Conservation (phyloP, 2,113 vertebrate species). For the Gasterosteus nipponicus region DNA sequence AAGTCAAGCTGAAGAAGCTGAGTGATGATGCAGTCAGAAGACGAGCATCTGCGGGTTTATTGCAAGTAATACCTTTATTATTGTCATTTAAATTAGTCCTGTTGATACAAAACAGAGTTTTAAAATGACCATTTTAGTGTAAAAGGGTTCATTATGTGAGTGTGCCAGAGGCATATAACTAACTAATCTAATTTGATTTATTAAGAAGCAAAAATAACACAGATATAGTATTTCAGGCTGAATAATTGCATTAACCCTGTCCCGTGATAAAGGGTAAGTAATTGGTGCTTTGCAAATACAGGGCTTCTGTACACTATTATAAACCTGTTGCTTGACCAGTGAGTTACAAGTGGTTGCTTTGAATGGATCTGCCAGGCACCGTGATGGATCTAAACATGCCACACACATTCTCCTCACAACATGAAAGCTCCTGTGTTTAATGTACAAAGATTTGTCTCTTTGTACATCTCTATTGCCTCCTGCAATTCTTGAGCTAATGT, state of each 20-base stretch:
- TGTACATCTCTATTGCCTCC: not conserved
- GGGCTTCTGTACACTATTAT: not conserved
- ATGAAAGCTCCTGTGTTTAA: slow-evolving; percentile 1
- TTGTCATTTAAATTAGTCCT: not conserved
- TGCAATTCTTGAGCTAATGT: not conserved
- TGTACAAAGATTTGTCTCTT: not conserved
- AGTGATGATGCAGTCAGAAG: not conserved
- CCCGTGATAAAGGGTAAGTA: too few species aligned
- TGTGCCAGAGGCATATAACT: not conserved
- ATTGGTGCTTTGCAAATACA: not conserved
- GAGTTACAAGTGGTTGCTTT: not conserved
- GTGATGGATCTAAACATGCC: not conserved
- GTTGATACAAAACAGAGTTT: not conserved
- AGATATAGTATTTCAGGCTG: not conserved
- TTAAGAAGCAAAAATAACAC: not conserved
- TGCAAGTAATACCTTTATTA: not conserved
- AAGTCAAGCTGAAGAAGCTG: not conserved
- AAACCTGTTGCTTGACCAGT: not conserved
- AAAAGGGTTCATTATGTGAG: too few species aligned
- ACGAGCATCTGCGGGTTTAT: not conserved
- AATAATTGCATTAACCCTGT: not conserved
- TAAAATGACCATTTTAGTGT: not conserved
- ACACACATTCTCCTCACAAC: not conserved
- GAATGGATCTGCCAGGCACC: not conserved
- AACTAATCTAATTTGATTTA: not conserved